These are phyloP conservation scores for Ascidia mentula DNA, from an alignment of 23 tunicate genomes.

Conservation along the genomic window DNA sequence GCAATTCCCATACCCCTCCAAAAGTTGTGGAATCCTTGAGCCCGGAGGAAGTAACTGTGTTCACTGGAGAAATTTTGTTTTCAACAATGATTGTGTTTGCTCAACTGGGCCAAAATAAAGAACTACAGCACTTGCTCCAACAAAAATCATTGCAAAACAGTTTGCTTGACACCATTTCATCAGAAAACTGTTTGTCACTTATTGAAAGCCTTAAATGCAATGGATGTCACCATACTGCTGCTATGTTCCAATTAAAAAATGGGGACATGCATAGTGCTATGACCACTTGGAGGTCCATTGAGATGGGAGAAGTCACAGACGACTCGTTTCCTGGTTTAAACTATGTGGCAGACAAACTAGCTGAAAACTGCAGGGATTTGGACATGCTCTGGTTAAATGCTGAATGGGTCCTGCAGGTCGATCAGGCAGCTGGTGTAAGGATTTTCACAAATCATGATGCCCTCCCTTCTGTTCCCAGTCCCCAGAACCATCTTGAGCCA, in stretches of 20 bases:
- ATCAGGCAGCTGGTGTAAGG: constrained; percentile 62
- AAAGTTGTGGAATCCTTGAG: not conserved
- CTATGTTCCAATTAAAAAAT: constrained; percentile 26
- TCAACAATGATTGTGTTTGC: constrained; percentile 40
- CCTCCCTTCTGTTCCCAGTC: not conserved
- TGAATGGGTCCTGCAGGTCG: constrained; percentile 70
- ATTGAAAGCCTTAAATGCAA: constrained; percentile 17
- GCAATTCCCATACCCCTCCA: not conserved
- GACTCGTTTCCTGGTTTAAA: constrained; percentile 63
- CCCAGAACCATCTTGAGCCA: constrained; percentile 3
- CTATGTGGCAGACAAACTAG: constrained; percentile 56
- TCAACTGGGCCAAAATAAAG: constrained; percentile 16
- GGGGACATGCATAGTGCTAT: constrained; percentile 58
- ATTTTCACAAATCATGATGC: constrained; percentile 25
- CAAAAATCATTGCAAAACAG: not conserved
- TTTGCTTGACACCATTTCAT: constrained; percentile 6
- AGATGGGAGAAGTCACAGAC: constrained; percentile 22
- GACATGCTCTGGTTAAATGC: constrained; percentile 57
- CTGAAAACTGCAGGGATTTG: constrained; percentile 17
- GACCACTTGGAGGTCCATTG: constrained; percentile 60
- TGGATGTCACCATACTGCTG: constrained; percentile 59
- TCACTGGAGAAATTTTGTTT: constrained; percentile 28
- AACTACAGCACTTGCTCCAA: constrained; percentile 15
- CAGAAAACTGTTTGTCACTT: constrained; percentile 5
- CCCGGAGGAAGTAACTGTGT: not conserved